Evolutionary conservation across 2,113 vertebrate species (phyloP), one percentile per base, ranked within the genome.

Genomic region (Tichodroma muraria): DNA sequence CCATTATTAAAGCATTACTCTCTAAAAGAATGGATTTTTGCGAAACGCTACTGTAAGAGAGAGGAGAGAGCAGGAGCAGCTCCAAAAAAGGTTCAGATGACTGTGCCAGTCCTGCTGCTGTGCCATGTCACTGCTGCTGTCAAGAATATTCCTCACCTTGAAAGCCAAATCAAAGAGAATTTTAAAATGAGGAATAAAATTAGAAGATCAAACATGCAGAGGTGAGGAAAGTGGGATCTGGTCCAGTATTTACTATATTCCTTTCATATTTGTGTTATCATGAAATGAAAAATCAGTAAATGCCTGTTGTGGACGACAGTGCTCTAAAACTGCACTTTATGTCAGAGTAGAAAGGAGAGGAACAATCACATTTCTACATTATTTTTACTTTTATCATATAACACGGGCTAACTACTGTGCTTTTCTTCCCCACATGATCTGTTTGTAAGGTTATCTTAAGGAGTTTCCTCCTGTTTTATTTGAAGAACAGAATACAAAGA

Each of bases 101-200:
- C 66, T 82, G 57, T 79, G 81, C 73, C 83, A 45, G 72, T 66
- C 70, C 93, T 84, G 63, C 35, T 30, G 56, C 80, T 66, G 9
- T 27, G 80, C 69, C 70, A 11, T 47, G 53, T 44, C 69, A 25
- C 69, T 79, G 61, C 76, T 91, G 54, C 65, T 89, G 27, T 44
- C 69, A 79, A 94, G 40, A 57, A 38, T n/a, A 42, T 65, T 69
- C 53, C 75, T 49, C 66, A 69, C 85, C 92, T 91, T 77, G 63
- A 93, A 53, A 94, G 28, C 53, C 59, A 88, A 76, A 91, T 80
- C 88, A 95, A 94, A 95, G 64, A 61, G 73, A 82, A 89, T 88
- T 93, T 94, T 85, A 82, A 93, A 96, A 54, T 30, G 72, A 85
- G 54, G 53, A 88, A 80, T 50, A 72, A 64, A 73, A 80, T 89